Evolutionary conservation across 1,140 invertebrate species (phyloP).

Genomic region (Bombus consobrinus): DNA sequence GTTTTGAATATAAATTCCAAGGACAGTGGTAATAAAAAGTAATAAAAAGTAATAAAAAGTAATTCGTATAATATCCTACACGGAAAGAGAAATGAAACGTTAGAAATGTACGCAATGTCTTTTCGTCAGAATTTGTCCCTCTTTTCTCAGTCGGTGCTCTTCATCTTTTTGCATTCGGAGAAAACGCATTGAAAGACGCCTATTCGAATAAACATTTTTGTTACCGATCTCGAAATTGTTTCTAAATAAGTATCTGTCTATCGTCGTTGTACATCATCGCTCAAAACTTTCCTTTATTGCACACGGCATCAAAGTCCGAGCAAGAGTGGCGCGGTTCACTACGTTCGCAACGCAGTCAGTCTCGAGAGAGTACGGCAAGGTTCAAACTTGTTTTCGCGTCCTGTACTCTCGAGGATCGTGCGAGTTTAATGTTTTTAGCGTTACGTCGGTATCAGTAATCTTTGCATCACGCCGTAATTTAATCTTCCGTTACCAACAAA

Average conservation of each 20-base stretch:
- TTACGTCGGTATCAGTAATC: conserved; percentile 8
- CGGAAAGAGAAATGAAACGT: no score
- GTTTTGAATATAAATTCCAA: neutral
- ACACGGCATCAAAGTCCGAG: neutral
- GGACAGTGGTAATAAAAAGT: neutral
- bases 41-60: neutral
- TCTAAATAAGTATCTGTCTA: neutral
- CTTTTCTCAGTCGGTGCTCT: neutral
- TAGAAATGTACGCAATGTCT: neutral
- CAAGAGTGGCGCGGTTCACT: neutral
- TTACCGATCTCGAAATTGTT: neutral
- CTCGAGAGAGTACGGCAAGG: neutral
- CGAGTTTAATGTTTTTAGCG: conserved; percentile 22
- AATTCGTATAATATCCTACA: neutral
- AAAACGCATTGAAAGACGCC: no score
- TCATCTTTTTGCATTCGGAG: neutral
- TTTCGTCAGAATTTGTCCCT: neutral
- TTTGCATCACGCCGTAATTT: neutral
- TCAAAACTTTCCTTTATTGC: neutral
- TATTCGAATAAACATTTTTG: neutral
- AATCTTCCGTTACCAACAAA: neutral
- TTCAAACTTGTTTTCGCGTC: conserved; percentile 13
- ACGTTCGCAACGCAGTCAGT: neutral
- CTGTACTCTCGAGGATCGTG: neutral
- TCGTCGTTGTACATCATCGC: neutral